Conservation (phyloP, 2,797 vertebrate genomes). For the Channa striata region DNA sequence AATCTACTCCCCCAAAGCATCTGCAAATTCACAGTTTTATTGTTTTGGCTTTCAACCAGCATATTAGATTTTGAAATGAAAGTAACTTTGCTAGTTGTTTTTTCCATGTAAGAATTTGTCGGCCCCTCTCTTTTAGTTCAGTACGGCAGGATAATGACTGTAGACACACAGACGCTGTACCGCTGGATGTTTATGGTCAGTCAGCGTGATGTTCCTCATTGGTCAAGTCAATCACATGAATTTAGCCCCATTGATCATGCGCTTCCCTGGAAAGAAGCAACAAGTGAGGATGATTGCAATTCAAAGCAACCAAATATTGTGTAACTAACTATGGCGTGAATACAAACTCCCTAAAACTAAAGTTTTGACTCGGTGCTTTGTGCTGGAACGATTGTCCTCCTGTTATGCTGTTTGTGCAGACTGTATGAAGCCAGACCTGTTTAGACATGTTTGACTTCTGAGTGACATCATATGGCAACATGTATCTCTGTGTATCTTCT, state of each 20-base stretch:
- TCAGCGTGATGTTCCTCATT: neutral
- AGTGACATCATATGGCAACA: too few relatives aligned
- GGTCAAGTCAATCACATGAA: neutral
- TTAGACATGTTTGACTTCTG: too few relatives aligned
- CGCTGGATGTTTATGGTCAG: neutral
- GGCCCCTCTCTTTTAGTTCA: neutral
- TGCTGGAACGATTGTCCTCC: too few relatives aligned
- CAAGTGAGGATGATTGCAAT: neutral
- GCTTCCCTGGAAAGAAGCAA: neutral
- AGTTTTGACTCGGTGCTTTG: neutral
- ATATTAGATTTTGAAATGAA: slow-evolving; percentile 13
- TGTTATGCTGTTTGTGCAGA: too few relatives aligned
- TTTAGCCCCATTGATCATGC: too few relatives aligned
- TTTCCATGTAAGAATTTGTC: neutral
- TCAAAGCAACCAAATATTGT: slow-evolving; percentile 8
- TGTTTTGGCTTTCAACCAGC: neutral
- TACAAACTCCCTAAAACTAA: neutral
- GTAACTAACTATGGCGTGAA: neutral
- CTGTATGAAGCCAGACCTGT: too few relatives aligned
- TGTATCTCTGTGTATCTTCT: too few relatives aligned
- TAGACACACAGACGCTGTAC: neutral
- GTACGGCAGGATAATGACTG: slow-evolving; percentile 7
- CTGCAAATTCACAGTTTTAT: neutral
- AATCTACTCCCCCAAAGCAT: neutral
- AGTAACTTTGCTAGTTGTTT: neutral